Base-by-base conservation (phyloP, 2,797 vertebrate species). In the Xyrichtys novacula region DNA sequence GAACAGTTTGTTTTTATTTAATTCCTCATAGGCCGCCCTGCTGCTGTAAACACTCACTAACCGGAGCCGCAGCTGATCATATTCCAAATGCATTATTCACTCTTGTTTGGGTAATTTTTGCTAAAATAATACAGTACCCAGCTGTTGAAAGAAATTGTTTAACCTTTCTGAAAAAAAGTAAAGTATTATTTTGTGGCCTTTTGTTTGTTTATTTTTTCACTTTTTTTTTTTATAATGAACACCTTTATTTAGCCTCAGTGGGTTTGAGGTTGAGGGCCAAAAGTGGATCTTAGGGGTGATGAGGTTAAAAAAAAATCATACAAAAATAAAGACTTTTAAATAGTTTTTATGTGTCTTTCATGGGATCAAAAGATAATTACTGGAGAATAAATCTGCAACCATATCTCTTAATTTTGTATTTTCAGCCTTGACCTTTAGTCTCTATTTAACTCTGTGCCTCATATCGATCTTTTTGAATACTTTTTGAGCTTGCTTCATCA, bases 1-100 rank as follows among this genome's bases (percentile, higher is more conserved):
- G 25, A 16, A 42, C 43, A 62, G 3, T 36, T 28, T 54, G 25
- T 47, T 64, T 43, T 58, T 42, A 29, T 57, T 71, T 28, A 42
- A 26, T 62, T 28, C 15, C 4, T 26, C 28, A 40, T 32, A 34
- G 12, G 32, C 32, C 2, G 4, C 19, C 38, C 38, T 59, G 17
- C 32, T 57, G 44, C 34, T 58, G 34, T 49, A 49, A 19, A 67
- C 25, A 40, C 19, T 66, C 14, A 50, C 17, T 20, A 26, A 46
- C 31, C 31, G 32, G n/a, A 43, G 32, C 7, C n/a, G 19, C 36
- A 49, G 7, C 22, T 39, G n/a, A 38, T 39, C 23, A 19, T 57
- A 40, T 42, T 56, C 7, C 12, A 34, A 43, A 59, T 15, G 39
- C 12, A n/a, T 20, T 38, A 29, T 36, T 43, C 50, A 68, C 14